phyloP scores from a whole-genome alignment of 1,140 invertebrate genomes.

The Papilio xuthus region DNA sequence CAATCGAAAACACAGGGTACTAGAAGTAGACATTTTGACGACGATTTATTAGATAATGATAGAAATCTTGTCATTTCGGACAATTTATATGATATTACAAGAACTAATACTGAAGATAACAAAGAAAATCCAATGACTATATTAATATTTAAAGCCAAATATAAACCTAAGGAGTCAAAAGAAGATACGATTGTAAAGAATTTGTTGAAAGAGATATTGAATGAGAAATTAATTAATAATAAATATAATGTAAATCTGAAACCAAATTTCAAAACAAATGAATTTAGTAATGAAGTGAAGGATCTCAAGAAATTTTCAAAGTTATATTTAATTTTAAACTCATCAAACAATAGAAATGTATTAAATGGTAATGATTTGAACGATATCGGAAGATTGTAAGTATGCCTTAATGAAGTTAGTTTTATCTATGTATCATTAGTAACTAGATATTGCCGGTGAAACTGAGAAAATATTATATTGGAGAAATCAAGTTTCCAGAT shows the following conservation, averaged over 20 bases:
- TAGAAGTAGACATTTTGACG: not conserved
- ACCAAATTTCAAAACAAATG: constrained; percentile 4
- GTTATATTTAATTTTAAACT: constrained; percentile 21
- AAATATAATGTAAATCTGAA: not conserved
- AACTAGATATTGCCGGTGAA: not conserved
- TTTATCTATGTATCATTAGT: not conserved
- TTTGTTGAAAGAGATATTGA: not conserved
- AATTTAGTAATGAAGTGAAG: not conserved
- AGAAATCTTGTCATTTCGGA: not conserved
- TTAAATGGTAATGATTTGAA: constrained; percentile 1
- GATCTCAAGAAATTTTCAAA: constrained; percentile 17
- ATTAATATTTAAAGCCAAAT: not conserved
- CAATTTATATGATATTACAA: not conserved
- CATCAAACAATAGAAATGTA: not conserved
- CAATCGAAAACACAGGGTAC: not conserved
- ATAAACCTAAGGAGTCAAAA: not conserved
- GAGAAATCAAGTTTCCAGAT: not conserved
- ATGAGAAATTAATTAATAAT: not conserved
- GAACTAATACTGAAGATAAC: not conserved
- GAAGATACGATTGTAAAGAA: not conserved
- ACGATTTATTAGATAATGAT: constrained; percentile 7
- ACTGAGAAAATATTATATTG: not conserved
- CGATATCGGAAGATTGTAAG: constrained; percentile 14
- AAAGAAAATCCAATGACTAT: constrained; percentile 5
- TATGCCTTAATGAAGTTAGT: not conserved